Percentiles rank a stretch among this genome's conserved stretches.
Evolutionary conservation across 2,888 invertebrate genomes (phyloP).

Genomic region (Caenorhabditis sp.): DNA sequence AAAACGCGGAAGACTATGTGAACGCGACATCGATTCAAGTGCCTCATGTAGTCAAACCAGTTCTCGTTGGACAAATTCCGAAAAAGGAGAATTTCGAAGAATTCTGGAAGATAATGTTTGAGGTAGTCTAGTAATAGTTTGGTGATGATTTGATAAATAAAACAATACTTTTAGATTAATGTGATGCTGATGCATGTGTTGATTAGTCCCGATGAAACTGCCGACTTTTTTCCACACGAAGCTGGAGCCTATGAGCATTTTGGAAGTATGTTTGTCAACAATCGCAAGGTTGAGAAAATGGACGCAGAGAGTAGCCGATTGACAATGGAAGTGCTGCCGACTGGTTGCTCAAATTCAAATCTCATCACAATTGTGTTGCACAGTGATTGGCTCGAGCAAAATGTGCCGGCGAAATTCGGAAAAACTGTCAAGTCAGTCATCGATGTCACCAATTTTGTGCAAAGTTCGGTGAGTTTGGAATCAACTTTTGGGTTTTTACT

Average conservation of each 20-base stretch:
- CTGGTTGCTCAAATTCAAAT: constrained; percentile 26
- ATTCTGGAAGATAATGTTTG: constrained; percentile 28
- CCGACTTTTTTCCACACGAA: constrained; percentile 26
- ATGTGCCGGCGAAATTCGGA: constrained; percentile 31
- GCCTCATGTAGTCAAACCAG: constrained; percentile 8
- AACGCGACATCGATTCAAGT: constrained; percentile 20
- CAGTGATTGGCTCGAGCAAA: constrained; percentile 24
- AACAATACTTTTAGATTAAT: background rate
- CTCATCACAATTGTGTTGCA: constrained; percentile 12
- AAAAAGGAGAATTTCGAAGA: constrained; percentile 20
- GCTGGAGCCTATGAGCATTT: constrained; percentile 14
- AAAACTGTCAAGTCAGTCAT: constrained; percentile 31
- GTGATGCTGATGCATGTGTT: constrained; percentile 29
- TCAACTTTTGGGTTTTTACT: background rate
- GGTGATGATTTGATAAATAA: no score
- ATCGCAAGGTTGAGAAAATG: constrained; percentile 32
- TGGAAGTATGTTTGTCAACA: constrained; percentile 35
- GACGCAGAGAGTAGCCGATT: constrained; percentile 21
- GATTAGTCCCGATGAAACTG: constrained; percentile 16
- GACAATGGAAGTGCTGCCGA: constrained; percentile 25
- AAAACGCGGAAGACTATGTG: constrained; percentile 23
- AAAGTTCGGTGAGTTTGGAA: constrained; percentile 9
- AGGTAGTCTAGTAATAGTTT: background rate
- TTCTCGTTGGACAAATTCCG: constrained; percentile 33
- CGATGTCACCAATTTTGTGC: constrained; percentile 34